Percentiles rank a stretch among this genome's conserved stretches.
These are phyloP conservation scores for Deroplatys truncata DNA, from an alignment of 2,888 invertebrate genomes.

Conservation along the genomic window DNA sequence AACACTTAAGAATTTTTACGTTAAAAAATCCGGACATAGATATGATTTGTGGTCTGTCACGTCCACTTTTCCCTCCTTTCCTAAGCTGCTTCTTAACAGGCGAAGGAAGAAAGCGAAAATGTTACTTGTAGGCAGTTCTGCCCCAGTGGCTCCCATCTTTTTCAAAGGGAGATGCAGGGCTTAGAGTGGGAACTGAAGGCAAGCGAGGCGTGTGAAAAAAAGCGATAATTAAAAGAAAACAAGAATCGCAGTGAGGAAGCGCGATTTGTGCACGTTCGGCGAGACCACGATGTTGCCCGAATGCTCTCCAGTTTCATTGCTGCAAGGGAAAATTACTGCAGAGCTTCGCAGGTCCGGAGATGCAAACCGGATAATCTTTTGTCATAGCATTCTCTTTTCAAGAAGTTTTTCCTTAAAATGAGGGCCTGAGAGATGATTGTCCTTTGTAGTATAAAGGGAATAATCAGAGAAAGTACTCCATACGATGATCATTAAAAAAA, in stretches of 20 bases:
- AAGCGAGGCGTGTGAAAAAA: not conserved
- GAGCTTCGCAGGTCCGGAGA: not conserved
- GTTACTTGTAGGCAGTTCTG: not conserved
- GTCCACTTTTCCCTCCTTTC: not conserved
- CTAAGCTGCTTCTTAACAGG: not conserved
- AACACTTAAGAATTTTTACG: too few species aligned
- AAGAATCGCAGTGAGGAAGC: not conserved
- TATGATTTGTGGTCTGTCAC: not conserved
- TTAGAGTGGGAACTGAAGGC: not conserved
- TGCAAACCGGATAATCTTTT: not conserved
- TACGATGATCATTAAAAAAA: too few species aligned
- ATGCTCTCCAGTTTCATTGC: not conserved
- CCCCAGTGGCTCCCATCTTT: not conserved
- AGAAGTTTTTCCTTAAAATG: too few species aligned
- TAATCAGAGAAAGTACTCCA: too few species aligned
- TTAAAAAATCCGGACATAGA: not conserved
- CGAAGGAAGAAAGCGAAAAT: not conserved
- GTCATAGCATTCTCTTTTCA: too few species aligned
- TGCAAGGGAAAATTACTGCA: not conserved
- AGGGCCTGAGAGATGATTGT: too few species aligned
- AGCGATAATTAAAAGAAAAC: not conserved
- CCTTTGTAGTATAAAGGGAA: too few species aligned
- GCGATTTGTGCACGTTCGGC: not conserved
- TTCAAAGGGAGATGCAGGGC: not conserved
- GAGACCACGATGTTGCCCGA: not conserved